phyloP scores from a whole-genome alignment of 2,113 vertebrate species.

The Salminus brasiliensis region DNA sequence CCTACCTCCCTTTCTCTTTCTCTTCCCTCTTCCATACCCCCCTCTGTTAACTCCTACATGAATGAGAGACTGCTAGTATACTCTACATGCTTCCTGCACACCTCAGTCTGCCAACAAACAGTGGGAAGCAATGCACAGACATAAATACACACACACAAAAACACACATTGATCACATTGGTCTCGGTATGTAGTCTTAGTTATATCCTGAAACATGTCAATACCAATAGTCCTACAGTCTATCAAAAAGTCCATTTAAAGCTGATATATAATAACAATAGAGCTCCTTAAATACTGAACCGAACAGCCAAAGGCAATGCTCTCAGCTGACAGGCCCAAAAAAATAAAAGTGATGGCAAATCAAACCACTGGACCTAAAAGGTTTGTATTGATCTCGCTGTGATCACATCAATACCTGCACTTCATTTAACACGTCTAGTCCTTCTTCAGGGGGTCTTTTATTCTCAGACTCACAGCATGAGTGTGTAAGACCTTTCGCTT shows the following conservation, averaged over 20 bases:
- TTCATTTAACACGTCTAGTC: conserved; percentile 43
- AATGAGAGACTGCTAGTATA: conserved; percentile 66
- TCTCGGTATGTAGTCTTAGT: conserved; percentile 40
- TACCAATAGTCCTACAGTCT: conserved; percentile 6
- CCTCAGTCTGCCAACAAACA: conserved; percentile 59
- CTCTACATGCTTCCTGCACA: conserved; percentile 65
- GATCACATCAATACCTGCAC: conserved; percentile 52
- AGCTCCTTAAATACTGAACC: conserved; percentile 2
- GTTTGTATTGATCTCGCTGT: conserved; percentile 35
- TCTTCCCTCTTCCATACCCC: conserved; percentile 59
- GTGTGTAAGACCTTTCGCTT: conserved; percentile 7
- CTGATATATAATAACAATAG: conserved; percentile 3
- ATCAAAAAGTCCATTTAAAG: conserved; percentile 32
- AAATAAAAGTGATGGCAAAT: conserved; percentile 37
- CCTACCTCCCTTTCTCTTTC: background rate
- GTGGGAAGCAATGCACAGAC: conserved; percentile 58
- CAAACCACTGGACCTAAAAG: conserved; percentile 34
- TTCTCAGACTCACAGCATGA: background rate
- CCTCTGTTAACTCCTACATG: conserved; percentile 64
- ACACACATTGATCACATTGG: conserved; percentile 13
- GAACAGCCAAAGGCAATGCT: background rate
- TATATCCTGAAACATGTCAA: conserved; percentile 25
- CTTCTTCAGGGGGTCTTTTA: conserved; percentile 31
- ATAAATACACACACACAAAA: conserved; percentile 61
- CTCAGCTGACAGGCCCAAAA: background rate